Conservation (phyloP, 2,888 invertebrate genomes). For the Carpatolechia fugitivella region DNA sequence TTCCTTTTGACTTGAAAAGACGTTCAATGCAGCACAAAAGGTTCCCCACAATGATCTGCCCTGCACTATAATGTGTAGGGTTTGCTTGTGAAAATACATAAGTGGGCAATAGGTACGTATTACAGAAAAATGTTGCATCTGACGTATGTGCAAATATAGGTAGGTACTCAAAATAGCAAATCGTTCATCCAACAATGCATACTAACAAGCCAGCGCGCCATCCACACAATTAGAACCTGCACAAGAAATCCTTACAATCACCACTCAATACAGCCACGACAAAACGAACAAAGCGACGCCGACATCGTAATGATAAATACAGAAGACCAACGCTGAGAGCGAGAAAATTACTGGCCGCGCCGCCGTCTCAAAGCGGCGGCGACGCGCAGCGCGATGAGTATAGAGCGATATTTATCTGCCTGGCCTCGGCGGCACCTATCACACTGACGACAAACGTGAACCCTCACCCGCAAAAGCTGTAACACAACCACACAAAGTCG, state of each 20-base stretch:
- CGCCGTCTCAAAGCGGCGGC: constrained; percentile 45
- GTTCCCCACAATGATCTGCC: no score
- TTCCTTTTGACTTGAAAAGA: no score
- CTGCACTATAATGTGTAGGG: no score
- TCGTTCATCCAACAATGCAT: neutral
- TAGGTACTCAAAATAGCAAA: neutral
- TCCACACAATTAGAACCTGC: constrained; percentile 5
- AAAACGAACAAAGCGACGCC: constrained; percentile 29
- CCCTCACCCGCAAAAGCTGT: constrained; percentile 20
- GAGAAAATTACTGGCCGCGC: constrained; percentile 55
- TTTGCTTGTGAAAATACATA: no score
- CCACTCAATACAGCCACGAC: constrained; percentile 9
- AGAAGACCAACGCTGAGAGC: constrained; percentile 35
- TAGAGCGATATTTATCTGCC: constrained; percentile 14
- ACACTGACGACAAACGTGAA: constrained; percentile 34
- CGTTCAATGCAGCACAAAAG: no score
- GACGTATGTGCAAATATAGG: no score
- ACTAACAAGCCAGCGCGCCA: constrained; percentile 3
- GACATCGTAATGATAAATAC: constrained; percentile 27
- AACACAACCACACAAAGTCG: constrained; percentile 25
- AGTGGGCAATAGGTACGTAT: no score
- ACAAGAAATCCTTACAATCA: constrained; percentile 10
- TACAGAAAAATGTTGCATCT: no score
- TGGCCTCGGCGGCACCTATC: constrained; percentile 57
- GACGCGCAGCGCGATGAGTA: constrained; percentile 39